A percentile compares a stretch with the other conserved stretches of the same genome.
phyloP scores from a whole-genome alignment of 64 coral and sea anemone species.

The Platygyra sinensis region DNA sequence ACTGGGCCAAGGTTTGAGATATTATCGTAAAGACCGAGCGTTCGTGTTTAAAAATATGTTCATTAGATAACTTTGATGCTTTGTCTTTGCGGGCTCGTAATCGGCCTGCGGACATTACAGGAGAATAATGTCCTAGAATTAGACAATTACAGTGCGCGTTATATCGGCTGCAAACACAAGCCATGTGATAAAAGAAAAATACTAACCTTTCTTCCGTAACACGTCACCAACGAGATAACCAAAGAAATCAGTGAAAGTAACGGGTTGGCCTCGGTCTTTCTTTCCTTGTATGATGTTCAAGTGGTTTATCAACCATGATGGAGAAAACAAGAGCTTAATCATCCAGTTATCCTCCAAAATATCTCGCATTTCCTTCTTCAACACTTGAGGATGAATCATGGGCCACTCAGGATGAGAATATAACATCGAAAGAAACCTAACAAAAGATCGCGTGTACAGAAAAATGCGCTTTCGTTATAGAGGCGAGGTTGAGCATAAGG shows the following conservation, averaged over 20 bases:
- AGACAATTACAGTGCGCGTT: no score
- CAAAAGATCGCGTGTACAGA: no score
- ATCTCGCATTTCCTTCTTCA: constrained; percentile 23
- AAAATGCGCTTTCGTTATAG: no score
- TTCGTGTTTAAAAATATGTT: no score
- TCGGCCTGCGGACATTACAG: no score
- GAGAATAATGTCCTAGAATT: no score
- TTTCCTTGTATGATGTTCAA: constrained; percentile 27
- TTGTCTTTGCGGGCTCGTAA: no score
- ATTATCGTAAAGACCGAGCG: no score
- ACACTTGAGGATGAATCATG: not conserved
- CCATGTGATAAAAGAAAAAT: not conserved
- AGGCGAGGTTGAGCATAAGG: no score
- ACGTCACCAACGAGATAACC: constrained; percentile 67
- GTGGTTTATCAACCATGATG: constrained; percentile 62
- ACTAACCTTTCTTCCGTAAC: constrained; percentile 62
- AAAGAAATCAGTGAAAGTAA: constrained; percentile 82
- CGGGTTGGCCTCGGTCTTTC: constrained; percentile 51
- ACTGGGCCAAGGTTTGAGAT: no score
- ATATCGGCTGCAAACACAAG: no score
- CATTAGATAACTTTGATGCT: no score
- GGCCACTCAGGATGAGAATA: constrained; percentile 81
- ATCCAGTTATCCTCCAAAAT: constrained; percentile 59
- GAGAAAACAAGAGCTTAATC: constrained; percentile 51
- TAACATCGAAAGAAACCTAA: constrained; percentile 72